phyloP scores from a whole-genome alignment of 2,113 vertebrate genomes.

The Argyrosomus japonicus region DNA sequence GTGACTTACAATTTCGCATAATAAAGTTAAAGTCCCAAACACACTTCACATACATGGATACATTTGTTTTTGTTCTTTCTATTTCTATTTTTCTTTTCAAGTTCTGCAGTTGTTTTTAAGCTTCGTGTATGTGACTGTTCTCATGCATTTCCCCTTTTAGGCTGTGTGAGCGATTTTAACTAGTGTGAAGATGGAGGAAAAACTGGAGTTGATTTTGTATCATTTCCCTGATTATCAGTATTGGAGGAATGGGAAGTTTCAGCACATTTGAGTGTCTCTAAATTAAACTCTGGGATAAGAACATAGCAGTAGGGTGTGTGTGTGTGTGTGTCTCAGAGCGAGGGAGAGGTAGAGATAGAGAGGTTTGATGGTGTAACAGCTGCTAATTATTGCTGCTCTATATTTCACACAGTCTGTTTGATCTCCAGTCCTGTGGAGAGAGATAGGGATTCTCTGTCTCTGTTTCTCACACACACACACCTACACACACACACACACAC shows the following conservation, averaged over 20 bases:
- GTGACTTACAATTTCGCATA: background rate
- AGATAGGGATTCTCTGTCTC: constrained; percentile 70
- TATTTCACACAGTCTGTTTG: constrained; percentile 85
- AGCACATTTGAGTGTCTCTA: constrained; percentile 50
- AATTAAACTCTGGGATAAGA: constrained; percentile 60
- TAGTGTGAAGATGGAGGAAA: constrained; percentile 26
- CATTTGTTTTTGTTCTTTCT: background rate
- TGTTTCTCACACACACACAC: constrained; percentile 51
- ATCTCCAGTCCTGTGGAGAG: constrained; percentile 80
- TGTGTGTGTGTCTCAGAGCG: constrained; percentile 13
- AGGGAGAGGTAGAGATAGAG: constrained; percentile 64
- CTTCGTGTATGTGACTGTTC: constrained; percentile 10
- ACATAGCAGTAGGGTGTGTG: constrained; percentile 24
- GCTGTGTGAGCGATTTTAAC: constrained; percentile 12
- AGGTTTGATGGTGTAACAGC: constrained; percentile 83
- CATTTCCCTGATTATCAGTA: constrained; percentile 48
- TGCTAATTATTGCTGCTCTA: constrained; percentile 86
- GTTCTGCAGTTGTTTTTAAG: background rate
- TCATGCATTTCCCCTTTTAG: constrained; percentile 6
- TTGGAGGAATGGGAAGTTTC: constrained; percentile 33
- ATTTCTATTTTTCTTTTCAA: background rate
- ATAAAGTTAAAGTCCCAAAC: background rate
- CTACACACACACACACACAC: constrained; percentile 31
- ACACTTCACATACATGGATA: background rate
- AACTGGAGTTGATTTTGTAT: constrained; percentile 41